Percentiles rank a stretch among this genome's conserved stretches.
phyloP scores from a whole-genome alignment of 1,140 invertebrate species.

The Oppia nitens region DNA sequence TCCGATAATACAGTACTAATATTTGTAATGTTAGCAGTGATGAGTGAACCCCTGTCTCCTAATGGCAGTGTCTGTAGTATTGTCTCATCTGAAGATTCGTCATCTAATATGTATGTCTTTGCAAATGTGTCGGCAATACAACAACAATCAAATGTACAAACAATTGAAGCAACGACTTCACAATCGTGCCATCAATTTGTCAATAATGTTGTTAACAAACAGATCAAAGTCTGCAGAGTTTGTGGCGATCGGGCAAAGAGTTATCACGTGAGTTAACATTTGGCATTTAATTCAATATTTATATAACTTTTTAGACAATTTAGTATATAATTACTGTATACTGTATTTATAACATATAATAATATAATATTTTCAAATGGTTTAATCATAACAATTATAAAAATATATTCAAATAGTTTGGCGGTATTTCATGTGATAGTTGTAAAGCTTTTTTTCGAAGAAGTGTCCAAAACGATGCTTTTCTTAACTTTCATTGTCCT shows the following conservation, averaged over 20 bases:
- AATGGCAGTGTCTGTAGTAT: conserved; percentile 17
- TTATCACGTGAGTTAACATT: conserved; percentile 27
- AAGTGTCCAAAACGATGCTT: conserved; percentile 28
- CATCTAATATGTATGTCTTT: not conserved
- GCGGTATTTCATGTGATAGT: conserved; percentile 28
- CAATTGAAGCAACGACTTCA: not conserved
- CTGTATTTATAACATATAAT: too few species aligned
- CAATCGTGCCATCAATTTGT: not conserved
- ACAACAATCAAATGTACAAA: not conserved
- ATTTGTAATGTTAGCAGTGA: not conserved
- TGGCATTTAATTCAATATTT: not conserved
- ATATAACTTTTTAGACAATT: too few species aligned
- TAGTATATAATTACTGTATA: too few species aligned
- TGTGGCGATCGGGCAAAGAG: conserved; percentile 30
- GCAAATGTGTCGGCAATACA: not conserved
- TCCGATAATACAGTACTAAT: too few species aligned
- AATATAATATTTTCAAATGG: too few species aligned
- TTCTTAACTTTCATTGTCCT: conserved; percentile 27
- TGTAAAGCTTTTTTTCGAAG: conserved; percentile 32
- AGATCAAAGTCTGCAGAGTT: conserved; percentile 31
- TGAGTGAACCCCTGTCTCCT: conserved; percentile 11
- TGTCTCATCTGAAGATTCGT: conserved; percentile 5
- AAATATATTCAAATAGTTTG: too few species aligned
- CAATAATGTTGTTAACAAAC: not conserved
- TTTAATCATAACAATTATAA: too few species aligned